phyloP scores from a whole-genome alignment of 2,113 vertebrate species.

The Capreolus pygargus region DNA sequence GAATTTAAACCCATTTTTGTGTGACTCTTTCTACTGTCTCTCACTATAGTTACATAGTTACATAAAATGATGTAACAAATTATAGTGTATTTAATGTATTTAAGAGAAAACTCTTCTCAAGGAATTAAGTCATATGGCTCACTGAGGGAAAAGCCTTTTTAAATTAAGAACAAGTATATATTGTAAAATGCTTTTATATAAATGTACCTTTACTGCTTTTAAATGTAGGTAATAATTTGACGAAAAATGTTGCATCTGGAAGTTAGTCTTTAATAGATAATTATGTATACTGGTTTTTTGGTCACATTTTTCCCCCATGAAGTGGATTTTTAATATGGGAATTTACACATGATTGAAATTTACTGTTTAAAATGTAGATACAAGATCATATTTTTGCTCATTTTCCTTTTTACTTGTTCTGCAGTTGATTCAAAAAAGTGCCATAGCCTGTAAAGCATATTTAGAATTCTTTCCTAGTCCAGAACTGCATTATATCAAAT shows the following conservation, averaged over 20 bases:
- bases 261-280: neutral
- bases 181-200: constrained; percentile 30
- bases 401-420: neutral
- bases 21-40: neutral
- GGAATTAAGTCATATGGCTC: neutral
- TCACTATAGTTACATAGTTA: neutral
- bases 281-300: neutral
- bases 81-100: neutral
- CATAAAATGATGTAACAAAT: neutral
- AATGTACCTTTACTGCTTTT: constrained; percentile 5
- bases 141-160: neutral
- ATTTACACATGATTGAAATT: neutral
- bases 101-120: neutral
- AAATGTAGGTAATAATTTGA: constrained; percentile 11
- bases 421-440: neutral
- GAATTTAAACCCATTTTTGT: neutral
- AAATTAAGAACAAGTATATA: neutral
- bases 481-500: neutral
- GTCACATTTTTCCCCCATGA: neutral
- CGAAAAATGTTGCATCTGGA: neutral
- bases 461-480: neutral
- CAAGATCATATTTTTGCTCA: neutral
- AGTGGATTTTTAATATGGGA: neutral
- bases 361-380: neutral
- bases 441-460: neutral